Percentiles rank a stretch among this genome's conserved stretches.
Conservation (phyloP, 1,140 invertebrate species). For the Philopotamus ludificatus region DNA sequence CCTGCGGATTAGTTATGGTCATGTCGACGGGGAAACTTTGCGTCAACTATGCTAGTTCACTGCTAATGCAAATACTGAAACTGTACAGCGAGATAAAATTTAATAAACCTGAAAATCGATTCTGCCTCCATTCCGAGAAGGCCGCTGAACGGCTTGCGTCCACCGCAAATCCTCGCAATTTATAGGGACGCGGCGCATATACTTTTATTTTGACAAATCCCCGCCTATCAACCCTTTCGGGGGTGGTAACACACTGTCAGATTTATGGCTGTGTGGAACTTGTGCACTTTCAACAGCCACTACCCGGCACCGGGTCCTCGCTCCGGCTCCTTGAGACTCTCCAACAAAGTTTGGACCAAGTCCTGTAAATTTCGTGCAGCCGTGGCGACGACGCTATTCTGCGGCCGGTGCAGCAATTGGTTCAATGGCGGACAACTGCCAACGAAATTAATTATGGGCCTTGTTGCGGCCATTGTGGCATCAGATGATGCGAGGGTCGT, state of each 20-base stretch:
- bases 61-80: no score
- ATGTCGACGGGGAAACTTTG: no score
- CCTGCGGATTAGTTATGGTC: no score
- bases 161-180: no score
- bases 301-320: neutral
- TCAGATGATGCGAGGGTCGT: neutral
- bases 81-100: no score
- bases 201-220: no score
- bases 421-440: constrained; percentile 6
- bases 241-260: constrained; percentile 24
- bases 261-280: constrained; percentile 21
- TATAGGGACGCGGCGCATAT: no score
- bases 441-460: neutral
- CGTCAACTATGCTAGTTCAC: no score
- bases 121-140: no score
- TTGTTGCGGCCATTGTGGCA: neutral
- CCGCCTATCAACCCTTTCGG: no score
- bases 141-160: no score
- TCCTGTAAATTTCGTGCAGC: constrained; percentile 17
- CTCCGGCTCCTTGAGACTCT: neutral
- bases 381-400: constrained; percentile 3
- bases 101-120: no score
- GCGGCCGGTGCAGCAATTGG: constrained; percentile 16
- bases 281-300: constrained; percentile 11
- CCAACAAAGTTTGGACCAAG: constrained; percentile 9